Base-by-base conservation (phyloP, 1,140 invertebrate genomes). In the Solen grandis region DNA sequence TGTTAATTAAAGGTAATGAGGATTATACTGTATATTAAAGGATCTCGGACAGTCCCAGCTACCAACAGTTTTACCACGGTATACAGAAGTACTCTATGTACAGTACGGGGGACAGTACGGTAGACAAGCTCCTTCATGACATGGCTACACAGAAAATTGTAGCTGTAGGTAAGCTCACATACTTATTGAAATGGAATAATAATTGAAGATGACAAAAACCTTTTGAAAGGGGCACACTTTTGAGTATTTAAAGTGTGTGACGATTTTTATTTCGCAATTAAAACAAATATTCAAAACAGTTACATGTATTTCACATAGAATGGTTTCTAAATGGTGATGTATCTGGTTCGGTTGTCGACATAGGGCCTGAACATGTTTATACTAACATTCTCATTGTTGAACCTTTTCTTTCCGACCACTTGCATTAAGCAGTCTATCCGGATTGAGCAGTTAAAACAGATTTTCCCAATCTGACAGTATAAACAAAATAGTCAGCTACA, bases 111-210 rank as follows among this genome's bases (percentile, higher is more conserved):
- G 62, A 76, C 27, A 41, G 29, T 5, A 5, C 59, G 16, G 54
- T 76, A 16, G 62, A 76, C 29, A 63, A 63, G 29, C 31, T 76
- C 1, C 60, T 76, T 19, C n/a, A 55, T 1, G 74, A 76, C 50
- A 76, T 76, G 74, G 74, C 74, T 22, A 76, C 60, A 10, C 46
- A 76, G 3, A 62, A 41, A 31, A 57, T 72, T 25, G n/a, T 36
- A 33, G 22, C 50, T 72, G n/a, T 72, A 14, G 52, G 69, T 72
- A 57, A 55, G 52, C n/a, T n/a, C n/a, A n/a, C n/a, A 5, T n/a
- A 5, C 31, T 13, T 27, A 29, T 62, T 33, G 5, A 29, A 62
- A 62, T n/a, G 10, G 10, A 50, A 50, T n/a, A n/a, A n/a, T n/a
- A n/a, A n/a, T n/a, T n/a, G n/a, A n/a, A n/a, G n/a, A n/a, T n/a